Conservation (phyloP, 2,797 vertebrate species). For the Oreortyx pictus region DNA sequence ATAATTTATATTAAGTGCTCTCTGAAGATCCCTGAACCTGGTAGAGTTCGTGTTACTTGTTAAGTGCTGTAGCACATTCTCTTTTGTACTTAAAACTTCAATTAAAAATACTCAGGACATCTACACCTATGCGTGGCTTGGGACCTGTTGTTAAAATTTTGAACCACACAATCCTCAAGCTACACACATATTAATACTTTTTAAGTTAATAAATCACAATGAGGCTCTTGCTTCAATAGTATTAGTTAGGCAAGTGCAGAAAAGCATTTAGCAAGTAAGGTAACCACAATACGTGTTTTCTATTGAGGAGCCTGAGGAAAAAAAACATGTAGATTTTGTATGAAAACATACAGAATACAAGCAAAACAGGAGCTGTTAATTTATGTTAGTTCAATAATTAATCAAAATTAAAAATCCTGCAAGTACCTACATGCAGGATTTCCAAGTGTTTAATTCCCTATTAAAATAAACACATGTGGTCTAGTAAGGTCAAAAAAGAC, state of each 20-base stretch:
- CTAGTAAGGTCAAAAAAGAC: not conserved
- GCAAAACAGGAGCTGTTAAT: not conserved
- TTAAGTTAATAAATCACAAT: not conserved
- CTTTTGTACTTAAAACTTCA: conserved; percentile 42
- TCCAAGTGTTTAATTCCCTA: not conserved
- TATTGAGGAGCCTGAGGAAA: not conserved
- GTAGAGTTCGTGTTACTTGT: conserved; percentile 5
- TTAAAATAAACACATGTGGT: not conserved
- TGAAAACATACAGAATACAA: not conserved
- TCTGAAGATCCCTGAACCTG: not conserved
- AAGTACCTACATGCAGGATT: not conserved
- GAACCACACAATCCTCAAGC: not conserved
- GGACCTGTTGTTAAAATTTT: not conserved
- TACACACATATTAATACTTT: not conserved
- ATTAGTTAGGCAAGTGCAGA: not conserved
- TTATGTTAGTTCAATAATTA: not conserved
- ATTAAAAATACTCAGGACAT: conserved; percentile 52
- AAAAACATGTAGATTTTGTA: not conserved
- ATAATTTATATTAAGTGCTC: not conserved
- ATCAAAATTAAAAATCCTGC: not conserved
- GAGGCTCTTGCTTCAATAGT: not conserved
- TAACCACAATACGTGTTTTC: not conserved
- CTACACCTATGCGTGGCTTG: not conserved
- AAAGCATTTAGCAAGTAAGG: not conserved
- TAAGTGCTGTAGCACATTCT: not conserved